Percentiles rank a stretch among this genome's conserved stretches.
These are phyloP conservation scores for Uromys caudimaculatus DNA, from an alignment of 2,797 vertebrate genomes.

Conservation along the genomic window DNA sequence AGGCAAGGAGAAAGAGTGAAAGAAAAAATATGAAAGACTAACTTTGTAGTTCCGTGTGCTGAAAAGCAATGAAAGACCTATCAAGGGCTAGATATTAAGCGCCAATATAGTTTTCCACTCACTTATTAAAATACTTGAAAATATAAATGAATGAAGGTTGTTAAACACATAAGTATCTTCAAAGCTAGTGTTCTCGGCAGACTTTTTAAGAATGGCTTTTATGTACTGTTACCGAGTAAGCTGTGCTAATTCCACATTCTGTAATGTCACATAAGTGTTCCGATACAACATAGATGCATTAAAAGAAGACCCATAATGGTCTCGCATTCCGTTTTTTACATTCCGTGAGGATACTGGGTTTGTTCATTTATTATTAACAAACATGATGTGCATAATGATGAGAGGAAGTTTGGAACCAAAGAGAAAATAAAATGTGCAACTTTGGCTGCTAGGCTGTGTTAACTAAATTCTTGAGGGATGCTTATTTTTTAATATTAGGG, in stretches of 20 bases:
- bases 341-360: constrained; percentile 74
- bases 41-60: constrained; percentile 52
- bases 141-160: constrained; percentile 67
- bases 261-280: constrained; percentile 71
- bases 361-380: constrained; percentile 80
- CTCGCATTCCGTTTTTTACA: constrained; percentile 61
- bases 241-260: constrained; percentile 67
- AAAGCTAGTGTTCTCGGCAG: constrained; percentile 70
- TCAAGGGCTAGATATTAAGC: constrained; percentile 58
- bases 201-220: constrained; percentile 73
- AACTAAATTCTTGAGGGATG: constrained; percentile 84
- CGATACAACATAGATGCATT: constrained; percentile 69
- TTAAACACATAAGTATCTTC: constrained; percentile 62
- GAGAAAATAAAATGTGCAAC: constrained; percentile 75
- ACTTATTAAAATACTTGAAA: constrained; percentile 72
- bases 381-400: constrained; percentile 70
- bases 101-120: constrained; percentile 70
- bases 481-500: constrained; percentile 86
- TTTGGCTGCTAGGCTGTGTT: constrained; percentile 81
- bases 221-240: constrained; percentile 63
- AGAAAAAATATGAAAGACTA: constrained; percentile 59
- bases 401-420: constrained; percentile 79
- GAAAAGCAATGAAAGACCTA: background rate
- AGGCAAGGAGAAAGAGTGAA: constrained; percentile 30
- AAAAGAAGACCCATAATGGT: constrained; percentile 62